Evolutionary conservation across 2,888 invertebrate genomes (phyloP).

Genomic region (Alloscopus bannaensis): DNA sequence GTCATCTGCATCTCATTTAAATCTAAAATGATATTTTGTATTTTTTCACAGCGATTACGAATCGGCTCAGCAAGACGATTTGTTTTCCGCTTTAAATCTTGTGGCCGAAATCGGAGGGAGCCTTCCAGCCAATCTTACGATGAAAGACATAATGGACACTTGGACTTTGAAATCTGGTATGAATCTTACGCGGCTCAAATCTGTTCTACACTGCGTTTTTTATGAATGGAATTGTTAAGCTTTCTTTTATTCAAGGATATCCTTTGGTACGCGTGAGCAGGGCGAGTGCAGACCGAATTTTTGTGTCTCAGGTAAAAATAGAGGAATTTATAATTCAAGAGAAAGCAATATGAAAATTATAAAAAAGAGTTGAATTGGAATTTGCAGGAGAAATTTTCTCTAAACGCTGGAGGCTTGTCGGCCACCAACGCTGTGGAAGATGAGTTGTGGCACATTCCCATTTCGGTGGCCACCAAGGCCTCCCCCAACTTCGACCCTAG

Average conservation of each 20-base stretch:
- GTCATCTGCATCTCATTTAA: background rate
- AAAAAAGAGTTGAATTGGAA: background rate
- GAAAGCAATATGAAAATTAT: background rate
- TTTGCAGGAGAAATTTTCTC: slow-evolving; percentile 53
- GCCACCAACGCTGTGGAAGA: slow-evolving; percentile 26
- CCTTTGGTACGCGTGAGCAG: slow-evolving; percentile 68
- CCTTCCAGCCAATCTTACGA: slow-evolving; percentile 59
- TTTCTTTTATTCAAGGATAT: slow-evolving; percentile 53
- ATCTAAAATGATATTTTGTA: background rate
- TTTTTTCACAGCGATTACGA: slow-evolving; percentile 56
- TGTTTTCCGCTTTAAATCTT: slow-evolving; percentile 57
- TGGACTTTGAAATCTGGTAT: slow-evolving; percentile 69
- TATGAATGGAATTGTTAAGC: background rate
- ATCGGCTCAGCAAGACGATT: slow-evolving; percentile 66
- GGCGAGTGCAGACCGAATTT: slow-evolving; percentile 44
- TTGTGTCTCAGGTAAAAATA: slow-evolving; percentile 67
- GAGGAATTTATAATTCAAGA: background rate
- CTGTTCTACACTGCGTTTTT: too few relatives aligned
- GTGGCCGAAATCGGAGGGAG: slow-evolving; percentile 33
- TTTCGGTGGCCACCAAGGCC: slow-evolving; percentile 53
- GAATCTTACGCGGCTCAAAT: too few relatives aligned
- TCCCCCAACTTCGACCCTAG: slow-evolving; percentile 45
- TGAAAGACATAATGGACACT: slow-evolving; percentile 72
- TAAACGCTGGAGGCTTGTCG: slow-evolving; percentile 27
- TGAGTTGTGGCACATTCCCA: slow-evolving; percentile 65